These are phyloP conservation scores for Brachycybe producta DNA, from an alignment of 2,888 invertebrate genomes.

Conservation along the genomic window DNA sequence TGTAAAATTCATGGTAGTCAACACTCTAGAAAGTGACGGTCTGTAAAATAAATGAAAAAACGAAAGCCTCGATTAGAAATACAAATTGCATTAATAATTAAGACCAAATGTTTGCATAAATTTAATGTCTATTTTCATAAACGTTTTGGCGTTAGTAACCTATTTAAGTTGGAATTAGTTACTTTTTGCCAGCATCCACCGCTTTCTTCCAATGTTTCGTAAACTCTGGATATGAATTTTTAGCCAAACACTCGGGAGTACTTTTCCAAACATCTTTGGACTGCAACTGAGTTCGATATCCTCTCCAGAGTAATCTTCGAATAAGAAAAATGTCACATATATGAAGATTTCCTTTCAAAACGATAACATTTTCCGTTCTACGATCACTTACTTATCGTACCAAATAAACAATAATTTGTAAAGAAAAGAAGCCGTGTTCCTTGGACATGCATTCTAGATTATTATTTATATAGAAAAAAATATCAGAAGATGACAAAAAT, in stretches of 20 bases:
- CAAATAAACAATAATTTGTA: slow-evolving; percentile 10
- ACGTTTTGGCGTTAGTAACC: too few relatives aligned
- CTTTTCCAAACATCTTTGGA: slow-evolving; percentile 78
- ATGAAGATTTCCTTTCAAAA: background rate
- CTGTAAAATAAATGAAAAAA: background rate
- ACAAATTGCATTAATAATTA: too few relatives aligned
- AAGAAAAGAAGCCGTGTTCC: slow-evolving; percentile 9
- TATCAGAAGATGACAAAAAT: background rate
- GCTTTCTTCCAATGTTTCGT: slow-evolving; percentile 70
- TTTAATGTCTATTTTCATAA: too few relatives aligned
- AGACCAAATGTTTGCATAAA: too few relatives aligned
- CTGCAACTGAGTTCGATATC: slow-evolving; percentile 69
- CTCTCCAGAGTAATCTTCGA: slow-evolving; percentile 34
- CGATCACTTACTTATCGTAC: slow-evolving; percentile 14
- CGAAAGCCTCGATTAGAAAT: background rate
- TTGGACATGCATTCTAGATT: slow-evolving; percentile 10
- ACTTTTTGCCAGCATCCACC: slow-evolving; percentile 1
- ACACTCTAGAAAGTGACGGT: background rate
- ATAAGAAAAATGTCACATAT: background rate
- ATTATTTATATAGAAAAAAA: background rate
- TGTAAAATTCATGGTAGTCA: background rate
- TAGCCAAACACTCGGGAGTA: slow-evolving; percentile 65
- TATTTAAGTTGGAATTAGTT: background rate
- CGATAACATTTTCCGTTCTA: background rate
- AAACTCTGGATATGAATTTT: slow-evolving; percentile 64